Percentiles rank a stretch among this genome's conserved stretches.
These are phyloP conservation scores for Aethina tumida DNA, from an alignment of 1,140 invertebrate species.

Conservation along the genomic window DNA sequence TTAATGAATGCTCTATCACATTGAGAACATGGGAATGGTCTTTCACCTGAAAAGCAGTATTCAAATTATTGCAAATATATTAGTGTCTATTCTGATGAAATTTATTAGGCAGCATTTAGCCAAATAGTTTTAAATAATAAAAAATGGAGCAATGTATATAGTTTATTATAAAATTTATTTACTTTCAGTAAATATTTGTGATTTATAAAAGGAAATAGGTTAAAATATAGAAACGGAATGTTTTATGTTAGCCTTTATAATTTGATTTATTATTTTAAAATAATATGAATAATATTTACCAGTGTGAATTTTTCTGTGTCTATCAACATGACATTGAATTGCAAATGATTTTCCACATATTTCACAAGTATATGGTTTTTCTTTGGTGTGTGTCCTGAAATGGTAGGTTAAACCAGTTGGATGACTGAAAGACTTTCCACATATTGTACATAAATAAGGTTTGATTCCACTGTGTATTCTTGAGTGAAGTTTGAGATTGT, in stretches of 20 bases:
- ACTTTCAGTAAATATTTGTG: too few species aligned
- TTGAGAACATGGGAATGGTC: slow-evolving; percentile 22
- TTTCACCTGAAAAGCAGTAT: slow-evolving; percentile 16
- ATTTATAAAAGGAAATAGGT: too few species aligned
- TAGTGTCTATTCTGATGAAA: too few species aligned
- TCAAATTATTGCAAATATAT: not conserved
- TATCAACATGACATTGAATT: slow-evolving; percentile 23
- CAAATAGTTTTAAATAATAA: not conserved
- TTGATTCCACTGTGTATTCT: slow-evolving; percentile 21
- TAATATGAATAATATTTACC: slow-evolving; percentile 36
- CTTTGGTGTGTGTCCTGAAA: slow-evolving; percentile 28
- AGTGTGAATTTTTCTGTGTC: slow-evolving; percentile 48
- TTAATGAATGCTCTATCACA: slow-evolving; percentile 33
- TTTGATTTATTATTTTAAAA: too few species aligned
- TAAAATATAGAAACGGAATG: too few species aligned
- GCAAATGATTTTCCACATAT: slow-evolving; percentile 27
- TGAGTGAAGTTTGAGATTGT: slow-evolving; percentile 25
- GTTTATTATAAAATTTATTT: too few species aligned
- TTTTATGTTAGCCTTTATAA: too few species aligned
- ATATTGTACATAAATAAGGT: slow-evolving; percentile 26
- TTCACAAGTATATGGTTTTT: slow-evolving; percentile 26
- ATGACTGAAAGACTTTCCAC: slow-evolving; percentile 28
- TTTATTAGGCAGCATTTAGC: not conserved
- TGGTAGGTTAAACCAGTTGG: slow-evolving; percentile 27
- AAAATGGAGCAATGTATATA: too few species aligned